A percentile compares a stretch with the other conserved stretches of the same genome.
Conservation (phyloP, 2,888 invertebrate genomes). For the Noctua fimbriata region DNA sequence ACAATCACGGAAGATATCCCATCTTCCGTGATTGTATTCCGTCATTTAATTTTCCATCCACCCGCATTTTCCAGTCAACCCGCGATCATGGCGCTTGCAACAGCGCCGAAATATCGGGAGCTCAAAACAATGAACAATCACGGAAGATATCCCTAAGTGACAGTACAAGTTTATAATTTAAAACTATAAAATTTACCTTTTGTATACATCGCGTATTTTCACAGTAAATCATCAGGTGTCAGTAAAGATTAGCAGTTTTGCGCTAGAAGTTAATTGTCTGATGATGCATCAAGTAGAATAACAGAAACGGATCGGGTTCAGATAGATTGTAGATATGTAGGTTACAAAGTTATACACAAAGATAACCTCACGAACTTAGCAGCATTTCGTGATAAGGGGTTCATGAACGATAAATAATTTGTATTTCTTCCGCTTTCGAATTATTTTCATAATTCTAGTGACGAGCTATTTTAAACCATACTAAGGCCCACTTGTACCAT, state of each 20-base stretch:
- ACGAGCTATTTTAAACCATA: not conserved
- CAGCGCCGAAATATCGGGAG: no score
- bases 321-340: not conserved
- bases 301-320: not conserved
- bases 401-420: not conserved
- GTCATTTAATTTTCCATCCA: no score
- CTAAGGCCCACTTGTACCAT: no score
- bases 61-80: no score
- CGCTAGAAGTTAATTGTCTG: not conserved
- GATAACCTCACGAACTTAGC: slow-evolving; percentile 38
- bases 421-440: slow-evolving; percentile 24
- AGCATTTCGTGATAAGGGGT: slow-evolving; percentile 20
- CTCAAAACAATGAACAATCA: no score
- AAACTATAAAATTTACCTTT: no score
- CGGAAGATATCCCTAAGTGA: no score
- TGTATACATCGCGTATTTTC: not conserved
- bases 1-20: no score
- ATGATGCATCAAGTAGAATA: not conserved
- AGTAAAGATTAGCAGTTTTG: not conserved
- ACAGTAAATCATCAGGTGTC: not conserved
- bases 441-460: not conserved
- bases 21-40: no score
- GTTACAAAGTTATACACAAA: slow-evolving; percentile 17
- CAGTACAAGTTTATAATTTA: no score
- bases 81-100: no score